Evolutionary conservation across 2,113 vertebrate species (phyloP).

Genomic region (Cyprinodon brontotheroides): DNA sequence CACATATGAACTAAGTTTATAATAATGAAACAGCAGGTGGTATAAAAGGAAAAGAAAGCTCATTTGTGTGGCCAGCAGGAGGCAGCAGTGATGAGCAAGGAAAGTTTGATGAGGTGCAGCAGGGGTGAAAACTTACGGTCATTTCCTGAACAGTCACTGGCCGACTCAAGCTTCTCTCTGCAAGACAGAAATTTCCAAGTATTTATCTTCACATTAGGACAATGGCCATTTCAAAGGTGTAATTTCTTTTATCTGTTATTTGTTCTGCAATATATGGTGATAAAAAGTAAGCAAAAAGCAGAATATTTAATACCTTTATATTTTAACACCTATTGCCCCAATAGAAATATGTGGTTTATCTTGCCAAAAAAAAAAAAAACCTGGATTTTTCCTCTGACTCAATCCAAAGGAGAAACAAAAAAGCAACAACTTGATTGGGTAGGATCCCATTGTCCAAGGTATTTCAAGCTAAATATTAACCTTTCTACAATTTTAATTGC

Average conservation of each 20-base stretch:
- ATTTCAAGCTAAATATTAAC: too few relatives aligned
- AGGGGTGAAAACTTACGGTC: constrained; percentile 76
- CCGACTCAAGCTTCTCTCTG: constrained; percentile 93
- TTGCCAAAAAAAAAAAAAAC: too few relatives aligned
- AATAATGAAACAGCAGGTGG: constrained; percentile 36
- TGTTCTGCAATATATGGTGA: too few relatives aligned
- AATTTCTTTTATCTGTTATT: background rate
- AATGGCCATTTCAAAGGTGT: background rate
- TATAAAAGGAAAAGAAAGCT: constrained; percentile 22
- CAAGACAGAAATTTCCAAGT: constrained; percentile 51
- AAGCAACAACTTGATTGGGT: too few relatives aligned
- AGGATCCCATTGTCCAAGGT: too few relatives aligned
- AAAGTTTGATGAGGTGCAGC: constrained; percentile 1
- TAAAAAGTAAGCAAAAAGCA: too few relatives aligned
- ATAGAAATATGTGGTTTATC: too few relatives aligned
- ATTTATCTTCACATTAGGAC: background rate
- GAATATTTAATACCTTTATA: too few relatives aligned
- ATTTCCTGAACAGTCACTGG: constrained; percentile 87
- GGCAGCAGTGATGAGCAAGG: constrained; percentile 31
- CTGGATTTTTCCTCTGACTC: too few relatives aligned
- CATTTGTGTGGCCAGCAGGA: constrained; percentile 40
- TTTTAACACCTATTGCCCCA: too few relatives aligned
- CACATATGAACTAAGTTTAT: constrained; percentile 47
- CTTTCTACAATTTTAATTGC: too few relatives aligned
- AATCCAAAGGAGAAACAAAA: too few relatives aligned